phyloP scores from a whole-genome alignment of 2,113 vertebrate genomes.

The Dasyurus viverrinus region DNA sequence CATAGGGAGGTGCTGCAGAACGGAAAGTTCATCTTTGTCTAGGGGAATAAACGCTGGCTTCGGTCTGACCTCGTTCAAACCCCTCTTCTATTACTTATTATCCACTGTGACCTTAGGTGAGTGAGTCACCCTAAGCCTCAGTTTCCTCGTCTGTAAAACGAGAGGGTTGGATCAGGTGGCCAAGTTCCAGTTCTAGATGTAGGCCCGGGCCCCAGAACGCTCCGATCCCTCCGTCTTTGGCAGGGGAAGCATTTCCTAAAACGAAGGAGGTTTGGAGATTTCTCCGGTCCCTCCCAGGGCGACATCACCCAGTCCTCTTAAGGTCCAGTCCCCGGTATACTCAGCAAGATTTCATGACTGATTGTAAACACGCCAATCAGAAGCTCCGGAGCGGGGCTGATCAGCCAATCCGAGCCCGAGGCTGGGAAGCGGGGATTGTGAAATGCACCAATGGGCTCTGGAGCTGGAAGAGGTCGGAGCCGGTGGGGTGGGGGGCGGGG shows the following conservation, averaged over 20 bases:
- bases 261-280: background rate
- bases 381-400: background rate
- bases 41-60: background rate
- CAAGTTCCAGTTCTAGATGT: background rate
- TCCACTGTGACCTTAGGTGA: background rate
- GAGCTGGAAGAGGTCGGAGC: slow-evolving; percentile 17
- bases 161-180: background rate
- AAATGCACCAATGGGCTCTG: slow-evolving; percentile 30
- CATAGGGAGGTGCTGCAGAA: background rate
- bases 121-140: background rate
- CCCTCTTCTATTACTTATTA: background rate
- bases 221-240: background rate
- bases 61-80: background rate
- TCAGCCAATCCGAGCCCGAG: background rate
- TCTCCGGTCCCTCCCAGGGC: background rate
- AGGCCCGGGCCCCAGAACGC: background rate
- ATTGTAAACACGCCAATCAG: background rate
- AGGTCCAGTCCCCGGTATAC: background rate
- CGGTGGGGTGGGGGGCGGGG: slow-evolving; percentile 11
- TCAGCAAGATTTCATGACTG: background rate
- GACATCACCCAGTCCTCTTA: background rate
- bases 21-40: background rate
- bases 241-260: background rate
- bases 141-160: background rate
- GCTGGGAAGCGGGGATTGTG: background rate